These are phyloP conservation scores for Dermochelys coriacea DNA, from an alignment of 2,797 vertebrate genomes.

Conservation along the genomic window DNA sequence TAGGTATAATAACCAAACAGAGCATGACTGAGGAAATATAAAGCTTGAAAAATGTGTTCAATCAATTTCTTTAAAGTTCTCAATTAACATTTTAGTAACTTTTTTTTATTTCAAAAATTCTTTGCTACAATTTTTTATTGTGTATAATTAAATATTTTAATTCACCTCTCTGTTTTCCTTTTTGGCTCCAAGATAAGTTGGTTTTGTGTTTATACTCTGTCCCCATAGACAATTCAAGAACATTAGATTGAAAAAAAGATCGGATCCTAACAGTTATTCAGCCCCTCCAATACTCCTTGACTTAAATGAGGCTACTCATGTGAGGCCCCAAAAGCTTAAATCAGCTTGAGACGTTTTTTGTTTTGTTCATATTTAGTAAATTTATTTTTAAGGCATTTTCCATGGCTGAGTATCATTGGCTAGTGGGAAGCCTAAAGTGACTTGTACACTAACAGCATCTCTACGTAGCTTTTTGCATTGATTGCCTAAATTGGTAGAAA, in stretches of 20 bases:
- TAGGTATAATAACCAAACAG: not conserved
- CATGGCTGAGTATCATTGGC: not conserved
- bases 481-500: not conserved
- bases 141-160: slow-evolving; percentile 68
- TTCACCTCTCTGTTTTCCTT: slow-evolving; percentile 41
- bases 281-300: slow-evolving; percentile 1
- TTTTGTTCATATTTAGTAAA: not conserved
- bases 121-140: slow-evolving; percentile 64
- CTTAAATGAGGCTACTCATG: not conserved
- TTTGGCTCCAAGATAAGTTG: slow-evolving; percentile 57
- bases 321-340: not conserved
- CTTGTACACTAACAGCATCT: rapidly evolving
- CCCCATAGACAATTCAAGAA: slow-evolving; percentile 57
- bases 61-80: slow-evolving; percentile 67
- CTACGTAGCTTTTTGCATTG: not conserved
- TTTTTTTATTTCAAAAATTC: slow-evolving; percentile 53
- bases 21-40: slow-evolving; percentile 31
- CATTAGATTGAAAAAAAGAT: not conserved
- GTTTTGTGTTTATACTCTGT: not conserved
- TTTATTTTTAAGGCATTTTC: not conserved
- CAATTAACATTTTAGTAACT: slow-evolving; percentile 64
- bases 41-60: slow-evolving; percentile 40
- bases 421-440: not conserved
- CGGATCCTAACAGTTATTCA: slow-evolving; percentile 51
- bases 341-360: not conserved